These are phyloP conservation scores for Stenchaetothrips biformis DNA, from an alignment of 2,888 invertebrate species.

Conservation along the genomic window DNA sequence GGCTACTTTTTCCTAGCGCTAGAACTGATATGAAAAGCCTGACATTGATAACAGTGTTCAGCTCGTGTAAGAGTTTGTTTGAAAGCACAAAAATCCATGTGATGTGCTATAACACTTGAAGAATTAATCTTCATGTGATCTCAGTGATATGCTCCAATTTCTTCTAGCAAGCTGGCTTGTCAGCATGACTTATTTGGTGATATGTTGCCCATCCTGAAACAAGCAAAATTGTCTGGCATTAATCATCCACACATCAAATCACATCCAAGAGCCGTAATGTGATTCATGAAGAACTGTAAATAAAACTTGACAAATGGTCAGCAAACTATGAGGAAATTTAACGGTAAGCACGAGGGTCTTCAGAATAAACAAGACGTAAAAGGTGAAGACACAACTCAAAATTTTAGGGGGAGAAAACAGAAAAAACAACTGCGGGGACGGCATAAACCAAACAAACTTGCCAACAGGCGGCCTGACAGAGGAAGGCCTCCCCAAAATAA, in stretches of 20 bases:
- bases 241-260: neutral
- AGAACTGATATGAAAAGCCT: neutral
- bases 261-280: neutral
- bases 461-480: neutral
- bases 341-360: neutral
- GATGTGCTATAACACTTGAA: neutral
- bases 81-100: neutral
- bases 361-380: neutral
- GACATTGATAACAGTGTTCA: neutral
- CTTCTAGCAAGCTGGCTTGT: neutral
- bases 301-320: neutral
- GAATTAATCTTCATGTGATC: neutral
- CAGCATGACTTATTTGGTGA: neutral
- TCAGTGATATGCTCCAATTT: neutral
- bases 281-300: neutral
- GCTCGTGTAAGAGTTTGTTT: neutral
- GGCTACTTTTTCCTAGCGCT: neutral
- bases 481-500: neutral
- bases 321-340: neutral
- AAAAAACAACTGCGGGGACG: no score
- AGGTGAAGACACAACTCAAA: neutral
- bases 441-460: neutral
- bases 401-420: neutral
- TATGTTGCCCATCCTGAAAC: slow-evolving; percentile 5
- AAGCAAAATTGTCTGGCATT: neutral